Conservation (phyloP, 2,797 vertebrate genomes). For the Hippocampus kuda region DNA sequence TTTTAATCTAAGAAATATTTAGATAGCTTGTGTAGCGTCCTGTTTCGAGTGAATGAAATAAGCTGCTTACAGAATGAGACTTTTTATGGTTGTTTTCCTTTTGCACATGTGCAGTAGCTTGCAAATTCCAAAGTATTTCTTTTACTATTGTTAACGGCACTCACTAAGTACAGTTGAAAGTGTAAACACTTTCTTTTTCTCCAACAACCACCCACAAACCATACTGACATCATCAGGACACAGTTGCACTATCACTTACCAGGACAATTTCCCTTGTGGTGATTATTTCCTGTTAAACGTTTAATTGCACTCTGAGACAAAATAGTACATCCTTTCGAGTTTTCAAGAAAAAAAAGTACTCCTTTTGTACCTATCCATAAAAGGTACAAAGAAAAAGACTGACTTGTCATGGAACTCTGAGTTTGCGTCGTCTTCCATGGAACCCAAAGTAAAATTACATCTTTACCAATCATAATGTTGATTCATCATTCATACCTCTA, state of each 20-base stretch:
- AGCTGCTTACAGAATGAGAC: not conserved
- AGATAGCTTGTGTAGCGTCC: no score
- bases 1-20: no score
- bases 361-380: not conserved
- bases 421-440: no score
- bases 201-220: constrained; percentile 29
- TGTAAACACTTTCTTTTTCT: constrained; percentile 21
- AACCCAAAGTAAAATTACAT: no score
- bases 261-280: constrained; percentile 7
- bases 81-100: not conserved
- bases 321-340: not conserved
- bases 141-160: constrained; percentile 1
- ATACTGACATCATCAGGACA: constrained; percentile 23
- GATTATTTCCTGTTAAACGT: not conserved
- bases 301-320: not conserved
- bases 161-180: not conserved
- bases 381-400: not conserved
- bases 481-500: no score
- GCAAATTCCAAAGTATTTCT: not conserved
- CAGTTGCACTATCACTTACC: constrained; percentile 10
- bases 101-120: not conserved
- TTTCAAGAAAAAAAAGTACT: not conserved
- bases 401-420: no score
- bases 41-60: not conserved
- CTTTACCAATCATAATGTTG: no score